Evolutionary conservation across 2,113 vertebrate species (phyloP).

Genomic region (Syrrhaptes paradoxus): DNA sequence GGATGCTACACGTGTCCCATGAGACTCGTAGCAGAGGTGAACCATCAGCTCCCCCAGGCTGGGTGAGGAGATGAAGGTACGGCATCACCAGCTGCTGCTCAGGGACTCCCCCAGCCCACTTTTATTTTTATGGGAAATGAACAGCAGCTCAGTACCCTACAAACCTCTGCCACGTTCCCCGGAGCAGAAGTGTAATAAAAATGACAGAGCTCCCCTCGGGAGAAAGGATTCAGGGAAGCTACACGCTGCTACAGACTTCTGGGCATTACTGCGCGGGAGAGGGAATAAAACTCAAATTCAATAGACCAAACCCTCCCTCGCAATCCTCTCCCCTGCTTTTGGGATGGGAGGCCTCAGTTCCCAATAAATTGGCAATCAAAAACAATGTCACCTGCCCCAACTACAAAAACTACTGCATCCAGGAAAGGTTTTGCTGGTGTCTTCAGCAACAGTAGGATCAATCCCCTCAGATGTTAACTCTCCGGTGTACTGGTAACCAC

Average conservation of each 20-base stretch:
- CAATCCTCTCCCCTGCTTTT: background rate
- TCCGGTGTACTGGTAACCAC: background rate
- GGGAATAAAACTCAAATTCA: background rate
- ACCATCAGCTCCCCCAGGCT: background rate
- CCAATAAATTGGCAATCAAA: background rate
- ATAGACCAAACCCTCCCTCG: background rate
- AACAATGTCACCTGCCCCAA: background rate
- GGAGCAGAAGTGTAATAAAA: background rate
- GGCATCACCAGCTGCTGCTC: background rate
- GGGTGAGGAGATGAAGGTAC: background rate
- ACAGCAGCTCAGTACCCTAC: background rate
- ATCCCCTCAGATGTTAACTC: background rate
- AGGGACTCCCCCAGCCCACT: background rate
- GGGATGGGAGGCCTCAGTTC: background rate
- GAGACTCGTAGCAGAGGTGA: background rate
- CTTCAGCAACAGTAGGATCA: background rate
- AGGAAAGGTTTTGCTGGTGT: background rate
- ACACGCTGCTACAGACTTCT: background rate
- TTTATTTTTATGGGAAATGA: background rate
- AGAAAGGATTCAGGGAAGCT: background rate
- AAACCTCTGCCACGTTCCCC: background rate
- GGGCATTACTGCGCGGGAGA: background rate
- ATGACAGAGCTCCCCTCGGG: background rate
- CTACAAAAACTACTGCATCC: background rate
- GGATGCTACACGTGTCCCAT: rapidly evolving